Conservation (phyloP, 2,797 vertebrate genomes). For the Anabas testudineus region DNA sequence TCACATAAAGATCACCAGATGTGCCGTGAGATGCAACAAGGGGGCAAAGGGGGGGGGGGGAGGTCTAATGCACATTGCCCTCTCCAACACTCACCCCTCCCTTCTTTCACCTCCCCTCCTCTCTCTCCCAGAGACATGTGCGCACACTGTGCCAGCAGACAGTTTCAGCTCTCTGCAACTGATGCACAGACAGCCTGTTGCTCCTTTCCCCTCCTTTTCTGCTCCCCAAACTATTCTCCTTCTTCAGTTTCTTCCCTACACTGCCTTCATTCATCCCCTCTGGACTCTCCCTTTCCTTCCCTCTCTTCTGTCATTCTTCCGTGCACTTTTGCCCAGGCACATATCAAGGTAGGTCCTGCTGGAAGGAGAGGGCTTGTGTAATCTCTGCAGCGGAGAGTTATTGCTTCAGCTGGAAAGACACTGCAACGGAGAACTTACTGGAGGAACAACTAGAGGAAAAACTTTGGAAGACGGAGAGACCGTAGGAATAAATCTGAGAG, state of each 20-base stretch:
- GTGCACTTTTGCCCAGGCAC: constrained; percentile 60
- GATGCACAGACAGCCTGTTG: constrained; percentile 67
- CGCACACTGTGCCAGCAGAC: constrained; percentile 61
- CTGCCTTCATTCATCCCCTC: constrained; percentile 57
- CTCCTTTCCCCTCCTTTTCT: constrained; percentile 43
- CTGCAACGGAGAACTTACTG: constrained; percentile 31
- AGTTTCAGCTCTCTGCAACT: constrained; percentile 55
- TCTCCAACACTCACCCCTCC: constrained; percentile 50
- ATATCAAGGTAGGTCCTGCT: constrained; percentile 67
- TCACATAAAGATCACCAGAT: constrained; percentile 69
- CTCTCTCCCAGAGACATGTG: constrained; percentile 67
- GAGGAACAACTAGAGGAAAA: constrained; percentile 12
- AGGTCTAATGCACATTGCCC: constrained; percentile 66
- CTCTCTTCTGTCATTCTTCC: constrained; percentile 58
- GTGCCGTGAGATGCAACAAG: constrained; percentile 59
- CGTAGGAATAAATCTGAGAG: constrained; percentile 36
- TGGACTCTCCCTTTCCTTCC: constrained; percentile 43
- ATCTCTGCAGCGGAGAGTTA: constrained; percentile 67
- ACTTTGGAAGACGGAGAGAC: constrained; percentile 24
- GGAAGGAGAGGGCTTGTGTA: constrained; percentile 69
- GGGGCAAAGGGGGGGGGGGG: constrained; percentile 68
- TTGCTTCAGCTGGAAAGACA: constrained; percentile 45
- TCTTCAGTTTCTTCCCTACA: constrained; percentile 42
- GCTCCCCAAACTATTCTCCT: constrained; percentile 44
- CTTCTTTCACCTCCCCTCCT: constrained; percentile 41